Evolutionary conservation across 1,140 invertebrate species (phyloP).

Genomic region (Theocolax elegans): DNA sequence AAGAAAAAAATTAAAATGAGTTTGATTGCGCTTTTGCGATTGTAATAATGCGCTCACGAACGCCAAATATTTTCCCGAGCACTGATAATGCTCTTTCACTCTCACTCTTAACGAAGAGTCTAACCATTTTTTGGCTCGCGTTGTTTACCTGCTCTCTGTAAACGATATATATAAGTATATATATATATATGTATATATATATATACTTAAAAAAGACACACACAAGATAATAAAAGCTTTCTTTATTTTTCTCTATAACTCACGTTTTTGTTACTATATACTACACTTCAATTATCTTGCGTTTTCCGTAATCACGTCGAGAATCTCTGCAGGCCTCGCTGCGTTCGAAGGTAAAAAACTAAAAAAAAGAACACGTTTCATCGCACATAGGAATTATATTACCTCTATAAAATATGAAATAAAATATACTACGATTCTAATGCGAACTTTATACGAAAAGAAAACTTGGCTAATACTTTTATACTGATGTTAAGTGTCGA

Average conservation of each 20-base stretch:
- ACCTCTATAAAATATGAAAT: constrained; percentile 12
- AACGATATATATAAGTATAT: too few species aligned
- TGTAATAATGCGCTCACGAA: too few species aligned
- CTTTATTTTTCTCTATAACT: constrained; percentile 2
- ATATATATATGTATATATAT: too few species aligned
- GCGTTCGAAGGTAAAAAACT: neutral
- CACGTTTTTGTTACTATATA: neutral
- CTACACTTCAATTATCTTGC: constrained; percentile 6
- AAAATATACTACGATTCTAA: constrained; percentile 31
- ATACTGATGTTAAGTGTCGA: constrained; percentile 37
- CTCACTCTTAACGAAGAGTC: too few species aligned
- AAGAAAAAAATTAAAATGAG: too few species aligned
- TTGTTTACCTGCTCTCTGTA: too few species aligned
- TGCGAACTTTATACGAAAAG: constrained; percentile 32
- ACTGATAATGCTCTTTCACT: too few species aligned
- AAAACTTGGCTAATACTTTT: constrained; percentile 37
- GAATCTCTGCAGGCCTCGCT: constrained; percentile 17
- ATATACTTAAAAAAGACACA: too few species aligned
- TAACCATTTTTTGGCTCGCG: too few species aligned
- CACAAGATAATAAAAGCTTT: neutral
- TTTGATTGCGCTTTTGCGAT: too few species aligned
- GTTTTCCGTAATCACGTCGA: neutral
- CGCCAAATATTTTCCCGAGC: too few species aligned
- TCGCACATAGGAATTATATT: neutral
- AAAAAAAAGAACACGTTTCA: constrained; percentile 2